phyloP scores from a whole-genome alignment of 2,113 vertebrate genomes.

The Tragulus kanchil region DNA sequence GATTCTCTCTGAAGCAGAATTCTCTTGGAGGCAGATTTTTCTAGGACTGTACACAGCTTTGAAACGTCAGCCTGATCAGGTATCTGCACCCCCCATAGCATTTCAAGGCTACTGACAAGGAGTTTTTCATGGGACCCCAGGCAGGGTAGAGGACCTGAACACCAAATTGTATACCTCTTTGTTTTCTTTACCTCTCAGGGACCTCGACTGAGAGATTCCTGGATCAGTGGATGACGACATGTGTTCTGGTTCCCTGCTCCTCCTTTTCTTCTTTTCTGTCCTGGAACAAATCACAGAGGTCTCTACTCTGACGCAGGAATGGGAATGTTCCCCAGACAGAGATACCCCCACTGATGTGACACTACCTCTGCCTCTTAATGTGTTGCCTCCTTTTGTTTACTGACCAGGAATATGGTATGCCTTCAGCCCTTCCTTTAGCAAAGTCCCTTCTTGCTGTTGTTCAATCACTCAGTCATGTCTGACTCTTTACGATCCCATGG shows the following conservation, averaged over 20 bases:
- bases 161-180: neutral
- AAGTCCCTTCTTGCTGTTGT: too few relatives aligned
- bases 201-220: neutral
- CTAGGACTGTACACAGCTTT: neutral
- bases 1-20: neutral
- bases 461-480: too few relatives aligned
- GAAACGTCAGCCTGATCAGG: neutral
- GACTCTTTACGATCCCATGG: too few relatives aligned
- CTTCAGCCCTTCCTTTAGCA: neutral
- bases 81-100: neutral
- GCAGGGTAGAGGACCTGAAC: neutral
- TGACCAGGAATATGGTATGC: neutral
- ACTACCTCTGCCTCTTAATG: neutral
- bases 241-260: neutral
- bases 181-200: neutral
- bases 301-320: neutral
- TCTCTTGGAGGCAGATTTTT: neutral
- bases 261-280: neutral
- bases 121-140: neutral
- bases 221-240: accelerated
- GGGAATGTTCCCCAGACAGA: neutral
- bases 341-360: neutral
- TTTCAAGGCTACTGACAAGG: neutral
- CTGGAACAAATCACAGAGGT: neutral
- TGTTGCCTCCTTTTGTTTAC: neutral